A percentile compares a stretch with the other conserved stretches of the same genome.
These are phyloP conservation scores for Chymomyza amoena DNA, from an alignment of 2,888 invertebrate species.

Conservation along the genomic window DNA sequence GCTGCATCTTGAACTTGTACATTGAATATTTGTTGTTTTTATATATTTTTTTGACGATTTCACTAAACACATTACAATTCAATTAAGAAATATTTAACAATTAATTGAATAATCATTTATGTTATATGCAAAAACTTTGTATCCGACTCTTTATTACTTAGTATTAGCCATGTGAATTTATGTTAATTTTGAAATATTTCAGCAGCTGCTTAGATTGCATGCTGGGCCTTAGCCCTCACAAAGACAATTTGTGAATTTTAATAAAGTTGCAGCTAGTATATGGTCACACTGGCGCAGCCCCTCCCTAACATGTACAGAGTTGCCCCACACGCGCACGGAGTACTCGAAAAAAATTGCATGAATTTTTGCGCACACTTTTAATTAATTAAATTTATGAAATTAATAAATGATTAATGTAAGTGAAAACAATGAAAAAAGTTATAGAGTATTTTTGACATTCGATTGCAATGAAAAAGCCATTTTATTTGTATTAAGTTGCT, in stretches of 20 bases:
- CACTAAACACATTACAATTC: conserved; percentile 45
- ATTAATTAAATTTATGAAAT: conserved; percentile 57
- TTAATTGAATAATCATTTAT: conserved; percentile 49
- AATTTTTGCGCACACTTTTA: conserved; percentile 46
- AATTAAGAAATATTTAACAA: conserved; percentile 64
- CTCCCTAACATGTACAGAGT: neutral
- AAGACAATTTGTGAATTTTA: conserved; percentile 44
- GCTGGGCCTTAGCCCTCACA: conserved; percentile 41
- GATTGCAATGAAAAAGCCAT: conserved; percentile 35
- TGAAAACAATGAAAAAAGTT: conserved; percentile 31
- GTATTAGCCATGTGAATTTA: conserved; percentile 60
- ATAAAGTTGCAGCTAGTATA: neutral
- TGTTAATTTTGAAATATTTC: conserved; percentile 47
- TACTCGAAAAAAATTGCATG: conserved; percentile 15
- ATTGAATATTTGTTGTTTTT: conserved; percentile 20
- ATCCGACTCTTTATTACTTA: conserved; percentile 20
- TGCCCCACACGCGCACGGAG: neutral
- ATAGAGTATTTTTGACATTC: conserved; percentile 33
- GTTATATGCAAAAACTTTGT: conserved; percentile 43
- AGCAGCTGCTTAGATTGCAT: conserved; percentile 28
- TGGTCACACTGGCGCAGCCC: neutral
- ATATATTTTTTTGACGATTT: neutral
- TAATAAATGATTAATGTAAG: conserved; percentile 38
- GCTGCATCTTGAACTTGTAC: conserved; percentile 44
- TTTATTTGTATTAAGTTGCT: conserved; percentile 25